These are phyloP conservation scores for Calypte anna DNA, from an alignment of 2,113 vertebrate genomes.

Conservation along the genomic window DNA sequence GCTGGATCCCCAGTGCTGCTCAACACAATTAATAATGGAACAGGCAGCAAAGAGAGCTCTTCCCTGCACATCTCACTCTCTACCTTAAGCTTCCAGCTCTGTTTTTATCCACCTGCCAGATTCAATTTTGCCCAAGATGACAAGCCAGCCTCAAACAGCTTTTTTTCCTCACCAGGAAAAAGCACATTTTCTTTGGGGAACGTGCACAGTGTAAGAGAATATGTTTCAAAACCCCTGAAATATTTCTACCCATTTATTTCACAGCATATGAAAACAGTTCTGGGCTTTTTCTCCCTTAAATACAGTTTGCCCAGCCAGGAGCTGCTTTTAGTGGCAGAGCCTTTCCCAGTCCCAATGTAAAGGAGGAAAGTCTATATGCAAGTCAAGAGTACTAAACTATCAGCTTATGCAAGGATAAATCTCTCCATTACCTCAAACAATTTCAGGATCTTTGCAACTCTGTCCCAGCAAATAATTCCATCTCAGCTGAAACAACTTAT, in stretches of 20 bases:
- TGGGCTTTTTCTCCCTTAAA: background rate
- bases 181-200: background rate
- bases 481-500: background rate
- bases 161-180: background rate
- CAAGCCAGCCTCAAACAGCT: background rate
- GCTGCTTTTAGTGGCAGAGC: background rate
- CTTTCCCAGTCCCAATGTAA: background rate
- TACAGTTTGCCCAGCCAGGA: background rate
- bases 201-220: background rate
- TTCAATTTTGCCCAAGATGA: background rate
- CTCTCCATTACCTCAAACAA: background rate
- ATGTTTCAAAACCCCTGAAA: background rate
- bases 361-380: background rate
- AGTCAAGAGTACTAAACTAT: background rate
- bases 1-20: background rate
- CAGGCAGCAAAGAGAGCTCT: background rate
- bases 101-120: background rate
- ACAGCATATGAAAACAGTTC: background rate
- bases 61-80: background rate
- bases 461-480: background rate
- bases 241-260: background rate
- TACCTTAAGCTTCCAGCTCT: background rate
- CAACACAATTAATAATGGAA: accelerated
- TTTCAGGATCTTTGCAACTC: background rate
- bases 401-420: background rate